Base-by-base conservation (phyloP, 2,113 vertebrate species). In the Drymodes brunneopygia region DNA sequence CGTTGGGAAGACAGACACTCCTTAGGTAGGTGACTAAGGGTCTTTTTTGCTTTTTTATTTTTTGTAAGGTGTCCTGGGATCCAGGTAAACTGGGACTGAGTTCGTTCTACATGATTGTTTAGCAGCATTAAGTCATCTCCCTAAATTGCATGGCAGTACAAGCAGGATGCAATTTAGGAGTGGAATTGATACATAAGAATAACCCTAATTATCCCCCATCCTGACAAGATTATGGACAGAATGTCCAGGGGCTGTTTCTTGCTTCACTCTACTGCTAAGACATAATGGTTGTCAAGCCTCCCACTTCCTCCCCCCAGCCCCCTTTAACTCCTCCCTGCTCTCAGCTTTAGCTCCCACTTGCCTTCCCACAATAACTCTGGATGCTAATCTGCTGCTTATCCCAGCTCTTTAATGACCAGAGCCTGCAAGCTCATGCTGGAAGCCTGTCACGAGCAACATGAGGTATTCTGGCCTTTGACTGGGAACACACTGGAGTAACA, bases 321-420 rank as follows among this genome's bases (percentile, higher is more conserved):
- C 45, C 35, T 90, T 65, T 61, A 93, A 93, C 90, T 92, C 78
- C 79, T 91, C 81, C 82, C 47, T 91, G 66, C 28, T 91, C 72
- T 57, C 60, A 53, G 83, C 81, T 84, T 92, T 84, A 95, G 81
- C 83, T 89, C 87, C 78, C 51, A 83, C 75, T 88, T 1, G 8
- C 77, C 48, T 94, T 91, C 84, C 94, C 84, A 85, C 66, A 95
- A 27, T 83, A 88, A 95, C 75, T 70, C 62, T 80, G 85, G 79
- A 82, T 77, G 78, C 42, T 96, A 95, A 92, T 94, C 87, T 82
- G 65, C 24, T 87, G 62, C 47, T 96, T 92, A 94, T 82, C 85
- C 58, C 44, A 42, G 85, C 36, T 81, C 64, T 58, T 79, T 57
- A 81, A 66, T 33, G 67, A 86, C 72, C 82, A 67, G 31, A 3